Percentiles rank a stretch among this genome's conserved stretches.
These are phyloP conservation scores for Andrena chrysosceles DNA, from an alignment of 2,888 invertebrate genomes.

Conservation along the genomic window DNA sequence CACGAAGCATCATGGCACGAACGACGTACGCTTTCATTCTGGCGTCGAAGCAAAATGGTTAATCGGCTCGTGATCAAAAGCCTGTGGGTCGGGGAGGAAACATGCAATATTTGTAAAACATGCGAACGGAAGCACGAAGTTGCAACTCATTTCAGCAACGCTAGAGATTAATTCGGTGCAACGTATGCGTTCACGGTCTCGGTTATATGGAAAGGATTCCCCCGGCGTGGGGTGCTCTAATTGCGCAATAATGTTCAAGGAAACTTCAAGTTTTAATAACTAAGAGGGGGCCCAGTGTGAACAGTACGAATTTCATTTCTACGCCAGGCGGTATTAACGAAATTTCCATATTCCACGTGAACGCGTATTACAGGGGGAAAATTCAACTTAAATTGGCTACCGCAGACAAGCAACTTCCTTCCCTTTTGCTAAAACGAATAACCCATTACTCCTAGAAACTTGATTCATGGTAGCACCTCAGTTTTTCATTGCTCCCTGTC, in stretches of 20 bases:
- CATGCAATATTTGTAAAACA: slow-evolving; percentile 55
- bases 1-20: neutral
- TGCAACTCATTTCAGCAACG: slow-evolving; percentile 37
- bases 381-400: no score
- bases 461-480: neutral
- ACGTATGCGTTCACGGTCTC: slow-evolving; percentile 6
- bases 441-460: neutral
- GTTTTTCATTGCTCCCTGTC: no score
- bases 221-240: neutral
- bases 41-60: slow-evolving; percentile 41
- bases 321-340: neutral
- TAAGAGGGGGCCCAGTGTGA: neutral
- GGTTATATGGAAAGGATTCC: neutral
- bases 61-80: slow-evolving; percentile 33
- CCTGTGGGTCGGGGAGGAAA: slow-evolving; percentile 18
- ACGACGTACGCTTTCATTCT: slow-evolving; percentile 15
- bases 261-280: neutral
- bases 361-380: no score
- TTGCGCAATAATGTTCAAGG: slow-evolving; percentile 6
- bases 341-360: no score
- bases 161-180: slow-evolving; percentile 27
- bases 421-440: no score
- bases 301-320: neutral
- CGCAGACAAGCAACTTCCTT: no score
- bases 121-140: slow-evolving; percentile 46